Percentiles rank a stretch among this genome's conserved stretches.
phyloP scores from a whole-genome alignment of 92 coral and sea anemone species.

The Epizoanthus ramosus region DNA sequence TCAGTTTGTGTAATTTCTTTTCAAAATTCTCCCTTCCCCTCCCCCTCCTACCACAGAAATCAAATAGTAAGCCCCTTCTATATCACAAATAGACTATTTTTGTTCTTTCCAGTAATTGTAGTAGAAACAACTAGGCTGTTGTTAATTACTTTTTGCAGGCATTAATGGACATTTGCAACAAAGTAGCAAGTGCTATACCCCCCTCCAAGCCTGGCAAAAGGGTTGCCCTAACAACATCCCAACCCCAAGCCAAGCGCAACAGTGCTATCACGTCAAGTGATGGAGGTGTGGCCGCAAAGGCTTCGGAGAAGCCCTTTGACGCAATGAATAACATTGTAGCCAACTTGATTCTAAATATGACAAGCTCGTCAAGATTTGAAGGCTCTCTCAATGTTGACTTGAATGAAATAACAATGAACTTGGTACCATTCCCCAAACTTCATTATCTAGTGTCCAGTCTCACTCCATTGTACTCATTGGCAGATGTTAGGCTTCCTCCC shows the following conservation, averaged over 20 bases:
- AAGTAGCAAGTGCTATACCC: constrained; percentile 88
- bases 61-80: no score
- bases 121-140: no score
- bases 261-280: constrained; percentile 94
- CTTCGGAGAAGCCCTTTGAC: constrained; percentile 94
- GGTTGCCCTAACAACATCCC: constrained; percentile 65
- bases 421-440: constrained; percentile 96
- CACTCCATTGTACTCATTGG: constrained; percentile 89
- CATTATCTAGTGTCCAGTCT: constrained; percentile 96
- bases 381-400: constrained; percentile 97
- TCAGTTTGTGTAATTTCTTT: no score
- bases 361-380: constrained; percentile 98
- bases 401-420: constrained; percentile 98
- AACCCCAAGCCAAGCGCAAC: constrained; percentile 67
- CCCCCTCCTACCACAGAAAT: no score
- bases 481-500: constrained; percentile 87
- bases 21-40: no score
- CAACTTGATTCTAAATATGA: constrained; percentile 92
- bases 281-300: constrained; percentile 74
- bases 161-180: constrained; percentile 89
- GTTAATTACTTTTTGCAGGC: constrained; percentile 63
- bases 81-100: no score
- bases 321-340: constrained; percentile 99
- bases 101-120: no score
- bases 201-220: constrained; percentile 89